phyloP scores from a whole-genome alignment of 2,797 vertebrate species.

The Nasua narica region DNA sequence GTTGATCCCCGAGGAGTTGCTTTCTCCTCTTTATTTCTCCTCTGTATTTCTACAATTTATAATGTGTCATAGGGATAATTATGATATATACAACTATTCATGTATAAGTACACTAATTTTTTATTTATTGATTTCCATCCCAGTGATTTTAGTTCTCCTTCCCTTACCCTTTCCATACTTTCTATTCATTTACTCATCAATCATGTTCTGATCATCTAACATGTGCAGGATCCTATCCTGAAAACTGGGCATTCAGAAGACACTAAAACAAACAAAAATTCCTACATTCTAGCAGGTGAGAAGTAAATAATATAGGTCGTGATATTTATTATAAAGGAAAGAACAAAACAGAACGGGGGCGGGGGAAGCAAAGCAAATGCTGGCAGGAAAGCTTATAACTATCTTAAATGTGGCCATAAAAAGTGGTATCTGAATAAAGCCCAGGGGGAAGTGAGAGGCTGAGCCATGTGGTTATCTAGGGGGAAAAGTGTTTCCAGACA shows the following conservation, averaged over 20 bases:
- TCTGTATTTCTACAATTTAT: not conserved
- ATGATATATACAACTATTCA: not conserved
- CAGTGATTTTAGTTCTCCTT: not conserved
- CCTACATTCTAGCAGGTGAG: not conserved
- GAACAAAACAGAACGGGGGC: not conserved
- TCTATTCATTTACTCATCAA: not conserved
- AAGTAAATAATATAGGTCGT: not conserved
- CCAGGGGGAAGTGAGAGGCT: not conserved
- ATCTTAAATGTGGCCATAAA: not conserved
- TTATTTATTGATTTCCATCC: not conserved
- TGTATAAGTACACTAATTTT: not conserved
- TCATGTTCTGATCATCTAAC: not conserved
- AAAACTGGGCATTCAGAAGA: not conserved
- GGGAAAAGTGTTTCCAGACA: not conserved
- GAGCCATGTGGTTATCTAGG: not conserved
- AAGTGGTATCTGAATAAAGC: not conserved
- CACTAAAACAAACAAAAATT: not conserved
- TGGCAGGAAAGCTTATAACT: not conserved
- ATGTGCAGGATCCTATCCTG: not conserved
- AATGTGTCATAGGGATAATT: not conserved
- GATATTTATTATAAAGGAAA: not conserved
- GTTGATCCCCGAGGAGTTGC: not conserved
- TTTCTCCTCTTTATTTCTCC: not conserved
- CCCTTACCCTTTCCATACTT: not conserved
- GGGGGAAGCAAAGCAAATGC: not conserved